Conservation (phyloP, 2,797 vertebrate genomes). For the Paratrypauchen microcephalus region DNA sequence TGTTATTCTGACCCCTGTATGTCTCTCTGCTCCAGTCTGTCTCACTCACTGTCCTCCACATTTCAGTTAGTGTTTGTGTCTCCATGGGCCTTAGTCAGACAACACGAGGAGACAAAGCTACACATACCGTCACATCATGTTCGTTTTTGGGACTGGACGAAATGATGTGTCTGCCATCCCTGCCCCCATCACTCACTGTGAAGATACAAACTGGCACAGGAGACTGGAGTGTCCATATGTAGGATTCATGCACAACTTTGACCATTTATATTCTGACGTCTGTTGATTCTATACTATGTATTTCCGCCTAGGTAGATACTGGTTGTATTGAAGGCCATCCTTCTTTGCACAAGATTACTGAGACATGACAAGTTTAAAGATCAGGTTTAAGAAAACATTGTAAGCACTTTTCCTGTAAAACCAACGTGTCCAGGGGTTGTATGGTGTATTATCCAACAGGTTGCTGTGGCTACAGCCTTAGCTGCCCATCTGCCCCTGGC, state of each 20-base stretch:
- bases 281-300: neutral
- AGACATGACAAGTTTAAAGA: neutral
- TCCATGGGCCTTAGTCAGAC: conserved; percentile 14
- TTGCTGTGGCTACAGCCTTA: conserved; percentile 77
- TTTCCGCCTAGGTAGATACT: neutral
- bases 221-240: conserved; percentile 10
- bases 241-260: conserved; percentile 33
- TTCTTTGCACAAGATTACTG: neutral
- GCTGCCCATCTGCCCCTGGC: conserved; percentile 71
- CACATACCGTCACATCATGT: conserved; percentile 46
- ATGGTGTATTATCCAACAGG: conserved; percentile 87
- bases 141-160: conserved; percentile 19
- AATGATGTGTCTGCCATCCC: conserved; percentile 28
- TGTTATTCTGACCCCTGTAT: conserved; percentile 20
- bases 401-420: conserved; percentile 35
- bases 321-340: neutral
- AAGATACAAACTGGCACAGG: conserved; percentile 32
- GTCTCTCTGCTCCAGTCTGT: conserved; percentile 14
- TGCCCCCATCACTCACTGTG: conserved; percentile 23
- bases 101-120: conserved; percentile 17
- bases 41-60: conserved; percentile 20
- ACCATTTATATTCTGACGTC: too few relatives aligned
- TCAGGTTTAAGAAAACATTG: too few relatives aligned
- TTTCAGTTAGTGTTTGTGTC: conserved; percentile 21
- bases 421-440: conserved; percentile 78